Percentiles rank a stretch among this genome's conserved stretches.
phyloP scores from a whole-genome alignment of 1,140 invertebrate genomes.

The Planococcus citri region DNA sequence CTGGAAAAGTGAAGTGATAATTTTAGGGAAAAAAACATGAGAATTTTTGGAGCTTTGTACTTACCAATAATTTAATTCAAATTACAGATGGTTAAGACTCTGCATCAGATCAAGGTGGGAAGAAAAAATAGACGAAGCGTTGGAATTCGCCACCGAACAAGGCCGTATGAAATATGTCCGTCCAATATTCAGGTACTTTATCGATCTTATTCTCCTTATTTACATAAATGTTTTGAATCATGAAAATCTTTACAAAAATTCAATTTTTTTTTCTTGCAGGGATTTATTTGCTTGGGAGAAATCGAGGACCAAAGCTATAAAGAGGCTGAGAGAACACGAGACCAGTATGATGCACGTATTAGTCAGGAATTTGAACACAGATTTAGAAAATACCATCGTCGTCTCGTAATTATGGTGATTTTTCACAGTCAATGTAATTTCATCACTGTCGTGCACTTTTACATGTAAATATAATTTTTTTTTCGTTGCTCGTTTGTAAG shows the following conservation, averaged over 20 bases:
- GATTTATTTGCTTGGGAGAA: conserved; percentile 71
- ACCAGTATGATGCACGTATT: conserved; percentile 71
- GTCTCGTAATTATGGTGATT: not conserved
- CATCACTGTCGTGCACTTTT: too few relatives aligned
- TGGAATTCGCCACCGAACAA: conserved; percentile 66
- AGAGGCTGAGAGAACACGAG: conserved; percentile 56
- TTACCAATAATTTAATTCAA: conserved; percentile 22
- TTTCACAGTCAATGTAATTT: not conserved
- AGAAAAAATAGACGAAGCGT: conserved; percentile 45
- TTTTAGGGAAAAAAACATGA: not conserved
- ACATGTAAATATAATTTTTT: too few relatives aligned
- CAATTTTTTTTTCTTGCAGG: conserved; percentile 35
- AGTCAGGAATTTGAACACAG: conserved; percentile 57
- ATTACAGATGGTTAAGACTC: conserved; percentile 56
- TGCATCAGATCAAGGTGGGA: conserved; percentile 58
- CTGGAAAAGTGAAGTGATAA: not conserved
- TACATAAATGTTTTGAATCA: not conserved
- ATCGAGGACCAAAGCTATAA: conserved; percentile 49
- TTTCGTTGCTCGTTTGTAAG: too few relatives aligned
- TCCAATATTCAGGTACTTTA: conserved; percentile 55
- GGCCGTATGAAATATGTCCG: conserved; percentile 85
- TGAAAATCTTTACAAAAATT: not conserved
- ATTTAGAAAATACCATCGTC: conserved; percentile 43
- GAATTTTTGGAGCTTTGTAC: not conserved
- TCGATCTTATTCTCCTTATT: not conserved